Percentiles rank a stretch among this genome's conserved stretches.
Conservation (phyloP, 2,888 invertebrate genomes). For the Drosophila neoperkinsi region DNA sequence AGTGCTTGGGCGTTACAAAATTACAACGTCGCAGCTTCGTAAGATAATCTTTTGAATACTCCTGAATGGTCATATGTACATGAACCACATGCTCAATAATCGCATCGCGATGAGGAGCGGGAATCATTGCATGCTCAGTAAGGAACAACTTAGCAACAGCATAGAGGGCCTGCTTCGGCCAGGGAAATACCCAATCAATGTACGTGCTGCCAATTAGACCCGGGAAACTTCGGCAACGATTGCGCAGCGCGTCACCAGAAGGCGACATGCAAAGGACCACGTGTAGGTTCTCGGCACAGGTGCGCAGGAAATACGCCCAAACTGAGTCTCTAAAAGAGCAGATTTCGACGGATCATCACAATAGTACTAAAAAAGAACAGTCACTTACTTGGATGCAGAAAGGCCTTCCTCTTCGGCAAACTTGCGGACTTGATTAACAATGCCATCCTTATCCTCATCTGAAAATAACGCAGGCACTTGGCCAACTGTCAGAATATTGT, state of each 20-base stretch:
- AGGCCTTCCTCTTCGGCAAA: slow-evolving; percentile 90
- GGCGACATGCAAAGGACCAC: slow-evolving; percentile 97
- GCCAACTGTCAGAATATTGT: slow-evolving; percentile 96
- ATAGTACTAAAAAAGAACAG: too few relatives aligned
- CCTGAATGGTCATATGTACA: slow-evolving; percentile 91
- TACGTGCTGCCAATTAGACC: slow-evolving; percentile 96
- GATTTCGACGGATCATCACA: background rate
- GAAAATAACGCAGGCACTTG: slow-evolving; percentile 94
- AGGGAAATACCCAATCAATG: slow-evolving; percentile 97
- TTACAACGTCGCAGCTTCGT: slow-evolving; percentile 91
- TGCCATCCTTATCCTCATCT: slow-evolving; percentile 95
- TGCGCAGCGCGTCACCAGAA: slow-evolving; percentile 92
- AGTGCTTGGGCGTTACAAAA: slow-evolving; percentile 96
- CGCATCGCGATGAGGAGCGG: slow-evolving; percentile 86
- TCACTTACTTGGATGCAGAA: slow-evolving; percentile 89
- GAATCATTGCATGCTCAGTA: slow-evolving; percentile 88
- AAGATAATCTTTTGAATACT: slow-evolving; percentile 90
- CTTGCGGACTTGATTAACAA: slow-evolving; percentile 89
- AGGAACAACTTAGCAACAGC: slow-evolving; percentile 95
- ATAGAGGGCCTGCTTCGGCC: slow-evolving; percentile 95
- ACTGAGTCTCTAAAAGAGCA: slow-evolving; percentile 89
- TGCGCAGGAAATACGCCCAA: slow-evolving; percentile 93
- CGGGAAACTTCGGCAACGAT: slow-evolving; percentile 95
- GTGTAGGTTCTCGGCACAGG: slow-evolving; percentile 93
- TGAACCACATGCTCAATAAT: slow-evolving; percentile 94